These are phyloP conservation scores for Trichonephila clavipes DNA, from an alignment of 1,140 invertebrate species.

Conservation along the genomic window DNA sequence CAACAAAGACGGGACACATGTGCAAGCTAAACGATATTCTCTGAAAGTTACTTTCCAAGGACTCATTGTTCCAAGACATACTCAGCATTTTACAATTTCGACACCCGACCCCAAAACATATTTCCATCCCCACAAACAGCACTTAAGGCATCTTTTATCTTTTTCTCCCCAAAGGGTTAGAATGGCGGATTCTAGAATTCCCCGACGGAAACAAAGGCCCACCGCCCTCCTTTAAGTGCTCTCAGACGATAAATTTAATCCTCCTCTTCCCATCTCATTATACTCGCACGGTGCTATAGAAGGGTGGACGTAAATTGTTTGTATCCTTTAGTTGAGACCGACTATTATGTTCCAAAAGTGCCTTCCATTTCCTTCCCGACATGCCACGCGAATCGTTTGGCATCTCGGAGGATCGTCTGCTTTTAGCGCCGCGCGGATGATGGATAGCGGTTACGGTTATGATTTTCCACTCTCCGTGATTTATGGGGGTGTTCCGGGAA, in stretches of 20 bases:
- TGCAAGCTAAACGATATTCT: too few species aligned
- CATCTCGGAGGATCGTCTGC: neutral
- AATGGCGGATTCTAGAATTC: neutral
- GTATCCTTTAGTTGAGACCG: neutral
- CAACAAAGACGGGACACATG: too few species aligned
- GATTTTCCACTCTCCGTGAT: conserved; percentile 11
- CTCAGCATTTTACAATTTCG: neutral
- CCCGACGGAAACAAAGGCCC: neutral
- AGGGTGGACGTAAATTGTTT: conserved; percentile 5
- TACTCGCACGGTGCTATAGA: neutral
- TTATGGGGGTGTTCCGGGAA: conserved; percentile 15
- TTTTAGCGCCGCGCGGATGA: conserved; percentile 12
- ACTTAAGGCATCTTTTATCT: conserved; percentile 7
- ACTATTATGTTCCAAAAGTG: conserved; percentile 12
- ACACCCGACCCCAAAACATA: neutral
- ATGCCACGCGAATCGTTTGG: conserved; percentile 10
- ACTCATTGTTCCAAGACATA: neutral
- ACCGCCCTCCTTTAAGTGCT: neutral
- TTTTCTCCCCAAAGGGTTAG: neutral
- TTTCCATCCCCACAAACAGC: neutral
- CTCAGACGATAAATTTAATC: conserved; percentile 12
- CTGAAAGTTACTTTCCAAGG: too few species aligned
- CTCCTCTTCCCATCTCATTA: neutral
- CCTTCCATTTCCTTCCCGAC: neutral
- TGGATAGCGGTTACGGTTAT: conserved; percentile 19